Conservation (phyloP, 2,113 vertebrate genomes). For the Thryonomys swinderianus region DNA sequence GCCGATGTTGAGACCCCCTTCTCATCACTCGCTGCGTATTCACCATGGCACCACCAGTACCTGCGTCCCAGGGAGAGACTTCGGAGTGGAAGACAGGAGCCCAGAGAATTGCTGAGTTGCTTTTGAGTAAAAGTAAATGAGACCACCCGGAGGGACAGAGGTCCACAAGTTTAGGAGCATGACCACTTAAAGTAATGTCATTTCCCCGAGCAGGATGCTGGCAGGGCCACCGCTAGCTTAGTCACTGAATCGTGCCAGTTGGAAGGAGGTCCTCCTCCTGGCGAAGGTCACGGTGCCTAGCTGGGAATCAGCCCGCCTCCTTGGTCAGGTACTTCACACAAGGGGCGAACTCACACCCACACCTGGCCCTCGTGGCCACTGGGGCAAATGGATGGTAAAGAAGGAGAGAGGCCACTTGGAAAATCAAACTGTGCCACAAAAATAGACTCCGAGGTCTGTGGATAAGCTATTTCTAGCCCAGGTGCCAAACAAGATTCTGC, state of each 20-base stretch:
- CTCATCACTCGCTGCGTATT: neutral
- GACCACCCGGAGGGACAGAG: neutral
- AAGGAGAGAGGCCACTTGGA: slow-evolving; percentile 40
- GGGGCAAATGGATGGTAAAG: neutral
- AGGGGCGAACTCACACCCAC: neutral
- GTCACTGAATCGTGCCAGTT: neutral
- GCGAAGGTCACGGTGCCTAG: neutral
- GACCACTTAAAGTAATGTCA: neutral
- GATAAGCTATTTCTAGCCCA: slow-evolving; percentile 67
- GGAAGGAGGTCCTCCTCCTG: neutral
- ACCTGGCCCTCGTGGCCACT: neutral
- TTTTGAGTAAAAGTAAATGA: neutral
- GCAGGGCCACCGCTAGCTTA: neutral
- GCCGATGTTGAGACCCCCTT: neutral
- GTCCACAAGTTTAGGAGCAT: neutral
- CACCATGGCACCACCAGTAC: neutral
- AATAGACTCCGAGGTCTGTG: slow-evolving; percentile 67
- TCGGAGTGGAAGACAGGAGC: neutral
- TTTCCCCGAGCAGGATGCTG: neutral
- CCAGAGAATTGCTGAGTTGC: neutral
- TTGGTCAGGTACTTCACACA: neutral
- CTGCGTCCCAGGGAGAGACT: neutral
- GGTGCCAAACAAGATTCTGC: slow-evolving; percentile 51
- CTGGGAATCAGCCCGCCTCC: neutral
- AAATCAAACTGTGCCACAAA: slow-evolving; percentile 64